Evolutionary conservation across 2,888 invertebrate species (phyloP), one percentile per base, ranked within the genome.

Genomic region (Eupithecia abbreviata): DNA sequence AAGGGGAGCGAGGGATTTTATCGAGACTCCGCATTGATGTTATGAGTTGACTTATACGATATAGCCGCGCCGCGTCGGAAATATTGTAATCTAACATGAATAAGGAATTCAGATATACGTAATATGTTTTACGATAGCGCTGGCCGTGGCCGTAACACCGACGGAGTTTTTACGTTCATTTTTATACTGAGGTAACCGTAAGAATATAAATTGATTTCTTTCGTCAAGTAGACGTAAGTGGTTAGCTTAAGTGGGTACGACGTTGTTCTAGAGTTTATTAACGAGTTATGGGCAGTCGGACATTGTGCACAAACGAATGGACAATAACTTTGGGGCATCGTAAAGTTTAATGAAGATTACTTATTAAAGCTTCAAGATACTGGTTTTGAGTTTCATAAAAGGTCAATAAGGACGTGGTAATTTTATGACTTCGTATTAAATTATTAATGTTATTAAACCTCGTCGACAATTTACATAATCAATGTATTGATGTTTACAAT

Each of bases 1-100:
- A 82, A 81, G 76, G 83, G 86, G 80, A 83, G 85, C 84, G 86
- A 86, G 86, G 88, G 89, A 87, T 87, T 88, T 90, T 89, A 88
- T 90, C 89, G 89, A 88, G 87, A 89, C 88, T 80, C 84, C 88
- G 84, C 86, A 88, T 87, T 85, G 84, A 88, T 87, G 89, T 85
- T 87, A 87, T 86, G 88, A 87, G 86, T 87, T 87, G 87, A 87
- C 87, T 88, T 87, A 87, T 89, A 87, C 85, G 86, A 85, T 89
- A 86, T 87, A 86, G 85, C 89, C 83, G 79, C 79, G 80, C 82
- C 84, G 84, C 85, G 84, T 84, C 86, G 88, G 89, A 90, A 90
- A 92, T 89, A 90, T 91, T 89, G 89, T 90, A 90, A 91, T 91
- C 88, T 89, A 85, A 88, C 90, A 88, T 90, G 91, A 91, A 92